phyloP scores from a whole-genome alignment of 2,888 invertebrate genomes.

The Heteropelma amictum region DNA sequence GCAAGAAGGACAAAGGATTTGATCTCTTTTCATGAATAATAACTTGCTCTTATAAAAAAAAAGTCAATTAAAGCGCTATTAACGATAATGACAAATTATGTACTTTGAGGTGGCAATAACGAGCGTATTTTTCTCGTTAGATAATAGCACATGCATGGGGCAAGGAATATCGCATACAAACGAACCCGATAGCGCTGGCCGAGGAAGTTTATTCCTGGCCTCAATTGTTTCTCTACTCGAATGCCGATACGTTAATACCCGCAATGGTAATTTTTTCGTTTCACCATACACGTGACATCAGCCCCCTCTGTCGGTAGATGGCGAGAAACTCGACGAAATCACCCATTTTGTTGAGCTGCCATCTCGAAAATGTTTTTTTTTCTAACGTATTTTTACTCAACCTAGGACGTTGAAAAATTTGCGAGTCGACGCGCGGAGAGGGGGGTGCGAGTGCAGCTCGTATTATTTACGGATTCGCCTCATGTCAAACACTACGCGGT shows the following conservation, averaged over 20 bases:
- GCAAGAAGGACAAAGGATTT: no score
- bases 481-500: slow-evolving; percentile 86
- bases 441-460: slow-evolving; percentile 82
- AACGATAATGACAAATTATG: no score
- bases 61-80: no score
- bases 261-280: slow-evolving; percentile 78
- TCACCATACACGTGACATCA: no score
- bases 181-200: slow-evolving; percentile 81
- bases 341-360: background rate
- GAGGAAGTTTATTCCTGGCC: slow-evolving; percentile 83
- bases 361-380: background rate
- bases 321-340: background rate
- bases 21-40: no score
- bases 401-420: slow-evolving; percentile 84
- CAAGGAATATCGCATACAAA: slow-evolving; percentile 77
- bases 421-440: slow-evolving; percentile 80
- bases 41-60: no score
- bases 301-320: no score
- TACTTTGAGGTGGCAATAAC: no score
- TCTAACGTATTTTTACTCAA: background rate
- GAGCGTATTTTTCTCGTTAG: slow-evolving; percentile 61
- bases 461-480: slow-evolving; percentile 85
- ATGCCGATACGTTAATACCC: slow-evolving; percentile 84
- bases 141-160: slow-evolving; percentile 74
- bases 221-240: slow-evolving; percentile 87